These are phyloP conservation scores for Halictus quadricinctus DNA, from an alignment of 2,888 invertebrate genomes.

Conservation along the genomic window DNA sequence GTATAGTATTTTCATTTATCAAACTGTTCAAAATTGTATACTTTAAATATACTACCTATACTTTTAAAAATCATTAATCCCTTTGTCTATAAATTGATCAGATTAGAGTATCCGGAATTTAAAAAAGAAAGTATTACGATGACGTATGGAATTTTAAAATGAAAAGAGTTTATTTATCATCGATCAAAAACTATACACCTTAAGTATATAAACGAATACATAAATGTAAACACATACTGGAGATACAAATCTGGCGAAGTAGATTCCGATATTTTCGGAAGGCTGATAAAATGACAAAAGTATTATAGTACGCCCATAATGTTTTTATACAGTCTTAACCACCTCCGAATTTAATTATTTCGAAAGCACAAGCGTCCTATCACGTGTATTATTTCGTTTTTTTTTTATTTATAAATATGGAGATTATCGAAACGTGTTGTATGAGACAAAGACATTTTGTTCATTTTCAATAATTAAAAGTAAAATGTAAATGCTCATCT, in stretches of 20 bases:
- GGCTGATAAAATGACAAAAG: constrained; percentile 52
- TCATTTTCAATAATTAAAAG: constrained; percentile 44
- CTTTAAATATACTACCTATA: too few species aligned
- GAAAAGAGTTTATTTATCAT: constrained; percentile 67
- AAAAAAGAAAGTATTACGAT: background rate
- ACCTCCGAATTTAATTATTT: constrained; percentile 51
- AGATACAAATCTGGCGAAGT: constrained; percentile 54
- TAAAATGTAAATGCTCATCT: constrained; percentile 51
- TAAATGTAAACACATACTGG: constrained; percentile 54
- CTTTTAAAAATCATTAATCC: background rate
- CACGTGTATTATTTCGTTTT: constrained; percentile 20
- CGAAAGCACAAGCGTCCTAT: constrained; percentile 42
- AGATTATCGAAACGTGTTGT: constrained; percentile 57
- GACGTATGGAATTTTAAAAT: constrained; percentile 56
- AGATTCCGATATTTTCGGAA: constrained; percentile 37
- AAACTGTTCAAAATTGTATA: background rate
- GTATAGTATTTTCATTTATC: background rate
- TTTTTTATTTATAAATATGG: constrained; percentile 49
- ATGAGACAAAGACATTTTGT: constrained; percentile 51
- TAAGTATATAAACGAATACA: constrained; percentile 65
- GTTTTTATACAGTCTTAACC: constrained; percentile 62
- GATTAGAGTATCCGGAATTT: background rate
- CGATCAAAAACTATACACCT: constrained; percentile 70
- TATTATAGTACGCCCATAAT: constrained; percentile 41
- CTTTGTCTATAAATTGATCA: background rate